These are phyloP conservation scores for Cepphus grylle DNA, from an alignment of 2,113 vertebrate genomes.

Conservation along the genomic window DNA sequence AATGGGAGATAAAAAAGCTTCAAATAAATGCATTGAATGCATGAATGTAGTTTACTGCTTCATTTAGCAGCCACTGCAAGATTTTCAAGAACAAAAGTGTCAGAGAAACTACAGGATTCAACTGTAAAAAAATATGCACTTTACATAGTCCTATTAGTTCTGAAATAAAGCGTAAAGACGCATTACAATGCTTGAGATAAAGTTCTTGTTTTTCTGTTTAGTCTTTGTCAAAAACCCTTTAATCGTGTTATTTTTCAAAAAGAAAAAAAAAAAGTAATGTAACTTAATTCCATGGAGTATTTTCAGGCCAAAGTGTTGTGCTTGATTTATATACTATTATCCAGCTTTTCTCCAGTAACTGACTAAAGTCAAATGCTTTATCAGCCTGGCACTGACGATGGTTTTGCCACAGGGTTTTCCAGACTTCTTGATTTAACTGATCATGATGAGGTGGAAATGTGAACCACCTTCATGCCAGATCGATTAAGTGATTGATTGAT, in stretches of 20 bases:
- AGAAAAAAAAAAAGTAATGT: neutral
- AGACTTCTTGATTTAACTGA: slow-evolving; percentile 33
- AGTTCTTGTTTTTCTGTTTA: neutral
- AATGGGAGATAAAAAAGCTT: neutral
- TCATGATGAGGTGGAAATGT: slow-evolving; percentile 46
- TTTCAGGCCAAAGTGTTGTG: neutral
- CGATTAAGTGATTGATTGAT: slow-evolving; percentile 19
- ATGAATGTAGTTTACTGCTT: neutral
- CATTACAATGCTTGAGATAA: neutral
- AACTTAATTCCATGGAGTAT: neutral
- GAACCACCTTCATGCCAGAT: slow-evolving; percentile 39
- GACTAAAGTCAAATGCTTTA: slow-evolving; percentile 69
- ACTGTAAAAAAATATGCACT: neutral
- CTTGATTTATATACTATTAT: slow-evolving; percentile 27
- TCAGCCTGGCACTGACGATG: slow-evolving; percentile 61
- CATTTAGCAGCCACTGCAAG: neutral
- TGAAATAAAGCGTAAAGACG: neutral
- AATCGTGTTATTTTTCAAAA: neutral
- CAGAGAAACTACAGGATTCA: neutral
- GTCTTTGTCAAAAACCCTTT: neutral
- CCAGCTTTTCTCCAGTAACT: slow-evolving; percentile 52
- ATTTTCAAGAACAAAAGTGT: neutral
- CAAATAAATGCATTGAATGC: neutral
- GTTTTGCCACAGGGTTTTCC: slow-evolving; percentile 41
- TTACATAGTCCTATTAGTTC: neutral